Conservation (phyloP, 2,113 vertebrate species). For the Laterallus jamaicensis region DNA sequence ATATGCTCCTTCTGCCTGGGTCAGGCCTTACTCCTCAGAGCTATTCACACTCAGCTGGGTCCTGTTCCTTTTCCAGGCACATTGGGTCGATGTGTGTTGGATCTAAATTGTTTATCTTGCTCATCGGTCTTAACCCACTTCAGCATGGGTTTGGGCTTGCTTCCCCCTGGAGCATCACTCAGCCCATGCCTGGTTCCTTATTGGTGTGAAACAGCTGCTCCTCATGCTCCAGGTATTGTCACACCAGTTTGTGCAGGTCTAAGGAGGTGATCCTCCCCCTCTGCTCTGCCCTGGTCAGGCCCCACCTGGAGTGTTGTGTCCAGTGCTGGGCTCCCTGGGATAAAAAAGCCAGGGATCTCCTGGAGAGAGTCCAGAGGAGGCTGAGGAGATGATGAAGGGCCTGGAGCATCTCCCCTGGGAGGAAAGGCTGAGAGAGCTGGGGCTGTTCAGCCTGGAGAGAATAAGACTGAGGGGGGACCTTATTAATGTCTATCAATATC, state of each 20-base stretch:
- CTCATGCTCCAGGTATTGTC: neutral
- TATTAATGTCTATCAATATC: no score
- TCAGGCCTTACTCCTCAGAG: neutral
- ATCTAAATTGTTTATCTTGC: neutral
- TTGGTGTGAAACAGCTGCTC: neutral
- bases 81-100: neutral
- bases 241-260: neutral
- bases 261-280: no score
- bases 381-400: no score
- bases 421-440: no score
- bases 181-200: rapidly evolving
- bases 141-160: neutral
- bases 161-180: neutral
- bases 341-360: no score
- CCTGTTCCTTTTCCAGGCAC: neutral
- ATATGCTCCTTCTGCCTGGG: neutral
- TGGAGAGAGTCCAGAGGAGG: no score
- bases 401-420: no score
- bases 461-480: no score
- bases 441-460: no score
- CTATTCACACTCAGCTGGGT: rapidly evolving
- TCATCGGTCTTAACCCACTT: neutral
- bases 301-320: no score
- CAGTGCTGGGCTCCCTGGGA: no score
- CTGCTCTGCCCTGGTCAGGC: no score